Evolutionary conservation across 92 coral and sea anemone genomes (phyloP).

Genomic region (Anthopleura xanthogrammica): DNA sequence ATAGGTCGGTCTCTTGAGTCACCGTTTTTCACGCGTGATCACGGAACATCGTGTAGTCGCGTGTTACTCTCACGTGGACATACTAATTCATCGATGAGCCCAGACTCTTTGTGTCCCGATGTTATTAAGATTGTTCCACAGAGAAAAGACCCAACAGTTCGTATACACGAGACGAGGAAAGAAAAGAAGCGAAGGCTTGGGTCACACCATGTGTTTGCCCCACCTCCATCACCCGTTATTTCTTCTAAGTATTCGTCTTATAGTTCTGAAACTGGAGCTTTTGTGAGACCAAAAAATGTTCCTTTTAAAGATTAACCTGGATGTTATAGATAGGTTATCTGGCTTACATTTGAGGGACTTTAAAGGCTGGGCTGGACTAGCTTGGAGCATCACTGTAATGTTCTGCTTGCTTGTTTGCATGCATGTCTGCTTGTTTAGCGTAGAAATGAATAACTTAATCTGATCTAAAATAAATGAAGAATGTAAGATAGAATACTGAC

Average conservation of each 20-base stretch:
- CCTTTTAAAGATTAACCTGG: background rate
- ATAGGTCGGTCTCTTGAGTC: background rate
- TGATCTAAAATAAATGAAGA: too few species aligned
- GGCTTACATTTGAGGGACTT: background rate
- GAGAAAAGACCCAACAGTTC: slow-evolving; percentile 30
- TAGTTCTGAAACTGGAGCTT: slow-evolving; percentile 4
- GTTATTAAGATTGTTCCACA: slow-evolving; percentile 59
- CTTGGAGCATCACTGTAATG: too few species aligned
- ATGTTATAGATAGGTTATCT: background rate
- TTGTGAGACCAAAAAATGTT: slow-evolving; percentile 7
- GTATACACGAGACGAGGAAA: slow-evolving; percentile 9
- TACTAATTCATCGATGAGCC: slow-evolving; percentile 11
- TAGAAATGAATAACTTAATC: too few species aligned
- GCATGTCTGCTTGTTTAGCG: too few species aligned
- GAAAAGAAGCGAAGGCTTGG: slow-evolving; percentile 24
- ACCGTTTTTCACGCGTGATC: slow-evolving; percentile 21
- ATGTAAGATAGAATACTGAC: too few species aligned
- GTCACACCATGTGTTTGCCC: slow-evolving; percentile 27
- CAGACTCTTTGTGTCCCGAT: slow-evolving; percentile 36
- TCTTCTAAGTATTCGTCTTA: slow-evolving; percentile 1
- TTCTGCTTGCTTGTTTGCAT: too few species aligned
- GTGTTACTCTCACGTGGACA: slow-evolving; percentile 14
- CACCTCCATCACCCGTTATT: slow-evolving; percentile 34
- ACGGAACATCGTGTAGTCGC: slow-evolving; percentile 12
- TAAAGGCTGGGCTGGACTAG: too few species aligned